Conservation (phyloP, 2,797 vertebrate species). For the Chaetophractus vellerosus region DNA sequence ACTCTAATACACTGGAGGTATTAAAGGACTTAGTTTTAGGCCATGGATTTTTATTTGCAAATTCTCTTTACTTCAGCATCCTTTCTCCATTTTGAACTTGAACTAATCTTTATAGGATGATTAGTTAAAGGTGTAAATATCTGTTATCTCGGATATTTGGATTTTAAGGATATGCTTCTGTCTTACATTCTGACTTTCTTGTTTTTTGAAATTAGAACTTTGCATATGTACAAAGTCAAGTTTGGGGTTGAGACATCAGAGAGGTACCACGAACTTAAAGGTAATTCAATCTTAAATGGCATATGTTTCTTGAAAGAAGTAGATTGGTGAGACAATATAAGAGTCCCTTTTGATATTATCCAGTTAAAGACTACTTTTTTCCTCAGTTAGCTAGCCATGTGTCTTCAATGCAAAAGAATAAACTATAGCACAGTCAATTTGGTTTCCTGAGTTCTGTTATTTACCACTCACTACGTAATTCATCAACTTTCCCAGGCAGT, state of each 20-base stretch:
- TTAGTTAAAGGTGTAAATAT: not conserved
- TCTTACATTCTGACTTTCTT: not conserved
- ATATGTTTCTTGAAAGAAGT: not conserved
- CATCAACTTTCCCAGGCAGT: not conserved
- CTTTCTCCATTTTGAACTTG: slow-evolving; percentile 20
- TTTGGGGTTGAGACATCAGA: not conserved
- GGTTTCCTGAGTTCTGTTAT: not conserved
- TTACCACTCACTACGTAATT: not conserved
- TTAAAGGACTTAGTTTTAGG: not conserved
- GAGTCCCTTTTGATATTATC: not conserved
- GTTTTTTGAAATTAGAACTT: slow-evolving; percentile 13
- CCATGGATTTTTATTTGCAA: not conserved
- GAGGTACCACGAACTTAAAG: not conserved
- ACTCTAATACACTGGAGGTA: not conserved
- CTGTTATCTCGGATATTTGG: not conserved
- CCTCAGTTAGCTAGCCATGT: not conserved
- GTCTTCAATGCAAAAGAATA: not conserved
- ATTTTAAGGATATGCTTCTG: not conserved
- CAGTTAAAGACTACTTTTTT: not conserved
- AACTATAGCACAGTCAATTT: not conserved
- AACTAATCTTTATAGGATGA: not conserved
- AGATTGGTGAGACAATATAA: not conserved
- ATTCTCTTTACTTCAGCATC: not conserved
- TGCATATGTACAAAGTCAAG: not conserved
- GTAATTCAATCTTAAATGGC: not conserved